Evolutionary conservation across 2,113 vertebrate genomes (phyloP), one percentile per base, ranked within the genome.

Genomic region (Ibidorhyncha struthersii): DNA sequence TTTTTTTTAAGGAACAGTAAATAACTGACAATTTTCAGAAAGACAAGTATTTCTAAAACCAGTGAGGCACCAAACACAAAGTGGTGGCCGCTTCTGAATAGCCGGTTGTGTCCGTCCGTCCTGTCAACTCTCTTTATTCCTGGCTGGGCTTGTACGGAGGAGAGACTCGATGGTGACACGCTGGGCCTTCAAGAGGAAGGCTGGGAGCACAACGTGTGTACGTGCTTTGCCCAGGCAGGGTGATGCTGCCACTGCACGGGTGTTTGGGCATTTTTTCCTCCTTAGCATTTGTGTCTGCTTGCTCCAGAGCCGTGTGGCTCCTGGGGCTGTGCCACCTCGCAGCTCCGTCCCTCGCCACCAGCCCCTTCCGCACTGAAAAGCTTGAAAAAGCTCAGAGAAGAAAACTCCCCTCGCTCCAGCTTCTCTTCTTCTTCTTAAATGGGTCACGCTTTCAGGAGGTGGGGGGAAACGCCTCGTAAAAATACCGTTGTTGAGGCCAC

Each of bases 301-400:
- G 61, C 21, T 86, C 20, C 0, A 1, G 52, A 76, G 69, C 58
- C 1, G 0, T 38, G 63, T 67, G 47, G 41, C 25, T 86, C 18
- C 23, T 0, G 0, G 45, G 10, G 10, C 2, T 11, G n/a, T 29
- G 27, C 53, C 53, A 25, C 88, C 36, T 67, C 2, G 0, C 41
- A 23, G 65, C 55, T 91, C 84, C 52, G 41, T 38, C 53, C 74
- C 63, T 67, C 6, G 0, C 56, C 1, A 1, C 53, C 65, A 63
- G 23, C 38, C 53, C 41, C 30, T 79, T 85, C 49, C n/a, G n/a
- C n/a, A n/a, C n/a, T n/a, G n/a, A n/a, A 72, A 47, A 66, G 36
- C 63, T 74, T 56, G 26, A 29, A 30, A 82, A 89, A 67, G 53
- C 47, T 45, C 52, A 72, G 20, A 80, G 27, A 34, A 72, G 36